Base-by-base conservation (phyloP, 2,797 vertebrate genomes). In the Delichon dasypus region DNA sequence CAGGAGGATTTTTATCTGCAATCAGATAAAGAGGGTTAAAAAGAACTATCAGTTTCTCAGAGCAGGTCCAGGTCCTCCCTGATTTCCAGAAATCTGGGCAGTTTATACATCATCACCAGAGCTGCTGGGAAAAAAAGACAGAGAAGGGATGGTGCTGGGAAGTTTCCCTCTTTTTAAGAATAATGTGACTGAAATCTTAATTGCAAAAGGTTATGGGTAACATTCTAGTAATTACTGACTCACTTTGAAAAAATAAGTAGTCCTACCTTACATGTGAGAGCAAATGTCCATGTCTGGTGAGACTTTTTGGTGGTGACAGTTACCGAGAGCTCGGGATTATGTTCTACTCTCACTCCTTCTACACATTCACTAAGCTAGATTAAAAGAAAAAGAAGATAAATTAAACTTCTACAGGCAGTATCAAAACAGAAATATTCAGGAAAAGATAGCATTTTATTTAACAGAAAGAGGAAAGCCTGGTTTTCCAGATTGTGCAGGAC, bases 241-340 rank as follows among this genome's bases (percentile, higher is more conserved):
- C 54, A 30, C 36, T 73, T 77, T 88, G 53, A 62, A 80, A 94
- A 76, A 42, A 88, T 32, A 68, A 93, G 75, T 55, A 79, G n/a
- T 89, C 97, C 40, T 98, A 99, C 99, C 99, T 99, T 99, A 98
- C 99, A 99, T 77, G 98, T 98, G 96, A 99, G 98, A 94, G 98
- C 98, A 97, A 99, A 99, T 44, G 98, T 99, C 99, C 99, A 99
- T 13, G 98, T 98, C 96, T 99, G 99, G 91, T 98, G 98, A 55
- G 99, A 99, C 81, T 98, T 99, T 98, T 99, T 99, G 98, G 98
- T 98, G 98, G 98, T 98, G 97, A 99, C 99, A 1, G 99, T 99
- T 76, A 99, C 98, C 4, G 99, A 99, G 36, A 99, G 98, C 92
- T 98, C 98, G 42, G 99, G 99, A 92, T 97, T 99, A 97, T 99